Evolutionary conservation across 2,888 invertebrate genomes (phyloP), one percentile per base, ranked within the genome.

Genomic region (Netelia virgata): DNA sequence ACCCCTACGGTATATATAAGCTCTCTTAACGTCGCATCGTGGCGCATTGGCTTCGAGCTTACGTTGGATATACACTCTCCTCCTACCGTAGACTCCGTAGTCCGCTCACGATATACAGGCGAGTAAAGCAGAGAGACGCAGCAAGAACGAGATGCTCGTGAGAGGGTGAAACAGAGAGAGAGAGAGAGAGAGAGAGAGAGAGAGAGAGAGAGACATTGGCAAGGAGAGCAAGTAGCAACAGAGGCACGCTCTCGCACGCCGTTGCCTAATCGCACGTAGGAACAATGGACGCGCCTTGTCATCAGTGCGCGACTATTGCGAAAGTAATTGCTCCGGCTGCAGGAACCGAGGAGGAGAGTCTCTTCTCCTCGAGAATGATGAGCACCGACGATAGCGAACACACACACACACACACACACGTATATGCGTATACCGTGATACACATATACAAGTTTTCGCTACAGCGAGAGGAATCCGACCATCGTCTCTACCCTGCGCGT

Each of bases 261-360:
- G 76, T 78, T 88, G 90, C 90, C 91, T 91, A 92, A 92, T 93
- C 90, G 90, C 90, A 89, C 89, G 88, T 88, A 82, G 87, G 90
- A 90, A 93, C 93, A 93, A 93, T 92, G 91, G 89, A 89, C 88
- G 88, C 88, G 90, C 91, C 85, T 88, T 90, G 90, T 90, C 92
- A 91, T 91, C 91, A 89, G 87, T 85, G 84, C 68, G 88, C 89
- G 90, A 92, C 91, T 92, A 91, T 92, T 91, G 91, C 90, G 86
- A 90, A 91, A 91, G 91, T 92, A 91, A 93, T 92, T 92, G 89
- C 90, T 88, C 85, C 82, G 74, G 84, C 82, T 77, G 68, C 36
- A 36, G 20, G 53, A 80, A 80, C 76, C 83, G 76, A 61, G 77
- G 83, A 83, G 76, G 78, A 76, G 61, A 61, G 59, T 64, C 73